A percentile compares a stretch with the other conserved stretches of the same genome.
Evolutionary conservation across 37 sponge, comb jelly and placozoan genomes (phyloP).

Genomic region (Corticium candelabrum): DNA sequence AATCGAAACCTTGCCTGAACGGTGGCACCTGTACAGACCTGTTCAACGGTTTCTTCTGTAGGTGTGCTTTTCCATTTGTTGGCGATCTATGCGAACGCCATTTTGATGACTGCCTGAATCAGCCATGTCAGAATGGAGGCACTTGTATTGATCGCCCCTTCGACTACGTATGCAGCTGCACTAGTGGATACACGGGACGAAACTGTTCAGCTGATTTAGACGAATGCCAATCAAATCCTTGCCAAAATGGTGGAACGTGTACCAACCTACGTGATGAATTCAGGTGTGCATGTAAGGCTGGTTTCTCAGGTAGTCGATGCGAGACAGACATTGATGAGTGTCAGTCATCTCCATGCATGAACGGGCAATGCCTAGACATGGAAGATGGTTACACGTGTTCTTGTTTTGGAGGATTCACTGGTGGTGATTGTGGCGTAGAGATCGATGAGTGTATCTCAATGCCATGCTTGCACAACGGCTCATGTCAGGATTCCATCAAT

Average conservation of each 20-base stretch:
- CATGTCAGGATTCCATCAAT: conserved; percentile 37
- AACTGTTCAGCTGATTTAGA: not conserved
- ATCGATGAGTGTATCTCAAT: conserved; percentile 43
- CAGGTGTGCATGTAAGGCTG: conserved; percentile 45
- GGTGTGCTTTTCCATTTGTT: not conserved
- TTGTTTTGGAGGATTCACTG: conserved; percentile 40
- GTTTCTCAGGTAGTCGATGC: conserved; percentile 38
- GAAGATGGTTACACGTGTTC: conserved; percentile 22
- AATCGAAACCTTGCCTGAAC: conserved; percentile 14
- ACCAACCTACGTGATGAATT: conserved; percentile 10
- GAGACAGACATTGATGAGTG: conserved; percentile 47
- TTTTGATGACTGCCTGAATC: not conserved
- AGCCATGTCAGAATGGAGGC: conserved; percentile 8
- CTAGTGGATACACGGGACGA: not conserved
- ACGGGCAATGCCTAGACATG: conserved; percentile 36
- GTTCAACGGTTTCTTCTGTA: not conserved
- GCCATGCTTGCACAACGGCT: conserved; percentile 35
- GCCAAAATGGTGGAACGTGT: conserved; percentile 41
- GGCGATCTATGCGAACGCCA: not conserved
- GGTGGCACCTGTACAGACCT: conserved; percentile 1
- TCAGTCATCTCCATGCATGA: conserved; percentile 30
- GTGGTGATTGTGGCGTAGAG: conserved; percentile 27
- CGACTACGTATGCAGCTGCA: conserved; percentile 9
- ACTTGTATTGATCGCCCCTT: not conserved
- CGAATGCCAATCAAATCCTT: conserved; percentile 25